Percentiles rank a stretch among this genome's conserved stretches.
Evolutionary conservation across 2,797 vertebrate species (phyloP).

Genomic region (Sebastes hubbsi): DNA sequence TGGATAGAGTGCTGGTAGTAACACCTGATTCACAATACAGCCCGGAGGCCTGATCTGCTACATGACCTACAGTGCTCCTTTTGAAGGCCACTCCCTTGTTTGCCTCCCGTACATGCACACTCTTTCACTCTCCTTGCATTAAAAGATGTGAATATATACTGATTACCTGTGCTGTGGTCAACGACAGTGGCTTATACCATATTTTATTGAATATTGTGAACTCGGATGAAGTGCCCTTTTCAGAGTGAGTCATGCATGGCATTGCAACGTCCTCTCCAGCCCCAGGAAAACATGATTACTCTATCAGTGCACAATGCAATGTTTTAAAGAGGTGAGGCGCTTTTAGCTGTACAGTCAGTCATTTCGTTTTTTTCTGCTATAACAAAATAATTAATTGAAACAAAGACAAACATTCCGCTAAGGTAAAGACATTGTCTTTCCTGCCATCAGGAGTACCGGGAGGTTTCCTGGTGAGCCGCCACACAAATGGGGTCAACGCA

Average conservation of each 20-base stretch:
- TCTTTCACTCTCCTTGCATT: slow-evolving; percentile 21
- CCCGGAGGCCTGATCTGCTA: slow-evolving; percentile 88
- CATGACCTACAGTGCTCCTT: slow-evolving; percentile 69
- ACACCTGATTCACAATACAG: slow-evolving; percentile 75
- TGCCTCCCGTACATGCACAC: not conserved
- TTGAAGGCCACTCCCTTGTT: slow-evolving; percentile 37
- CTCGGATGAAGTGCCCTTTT: slow-evolving; percentile 55
- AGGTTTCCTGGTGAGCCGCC: no score
- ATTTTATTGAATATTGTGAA: slow-evolving; percentile 55
- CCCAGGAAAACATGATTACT: slow-evolving; percentile 34
- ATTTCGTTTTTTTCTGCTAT: not conserved
- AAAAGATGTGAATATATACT: slow-evolving; percentile 51
- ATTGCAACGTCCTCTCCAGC: slow-evolving; percentile 39
- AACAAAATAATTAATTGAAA: not conserved
- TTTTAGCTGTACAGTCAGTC: not conserved
- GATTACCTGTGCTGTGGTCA: slow-evolving; percentile 46
- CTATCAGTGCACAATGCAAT: slow-evolving; percentile 23
- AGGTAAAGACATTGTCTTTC: not conserved
- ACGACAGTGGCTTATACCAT: slow-evolving; percentile 34
- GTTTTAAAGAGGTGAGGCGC: not conserved
- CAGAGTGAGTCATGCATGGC: slow-evolving; percentile 48
- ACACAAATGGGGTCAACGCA: not conserved
- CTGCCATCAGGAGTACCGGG: not conserved
- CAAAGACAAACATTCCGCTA: not conserved
- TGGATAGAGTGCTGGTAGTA: slow-evolving; percentile 62